Percentiles rank a stretch among this genome's conserved stretches.
These are phyloP conservation scores for Philereme vetulata DNA, from an alignment of 2,888 invertebrate genomes.

Conservation along the genomic window DNA sequence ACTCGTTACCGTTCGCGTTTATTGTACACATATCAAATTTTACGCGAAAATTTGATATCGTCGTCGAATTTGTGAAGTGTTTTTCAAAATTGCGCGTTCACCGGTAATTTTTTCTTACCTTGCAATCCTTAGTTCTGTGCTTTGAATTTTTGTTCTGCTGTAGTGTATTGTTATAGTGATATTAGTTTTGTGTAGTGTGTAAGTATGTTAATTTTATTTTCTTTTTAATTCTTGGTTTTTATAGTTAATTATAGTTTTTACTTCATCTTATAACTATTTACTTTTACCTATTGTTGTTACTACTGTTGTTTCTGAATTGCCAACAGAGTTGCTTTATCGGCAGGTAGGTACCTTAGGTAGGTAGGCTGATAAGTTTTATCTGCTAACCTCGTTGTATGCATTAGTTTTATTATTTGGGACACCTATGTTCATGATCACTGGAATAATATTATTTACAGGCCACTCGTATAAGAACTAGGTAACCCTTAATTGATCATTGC, in stretches of 20 bases:
- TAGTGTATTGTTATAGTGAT: conserved; percentile 75
- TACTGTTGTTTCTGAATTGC: conserved; percentile 55
- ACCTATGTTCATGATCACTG: conserved; percentile 12
- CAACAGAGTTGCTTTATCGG: conserved; percentile 77
- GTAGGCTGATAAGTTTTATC: conserved; percentile 70
- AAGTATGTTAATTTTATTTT: conserved; percentile 52
- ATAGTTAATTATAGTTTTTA: conserved; percentile 27
- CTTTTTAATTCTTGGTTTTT: conserved; percentile 40
- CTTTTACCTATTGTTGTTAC: too few relatives aligned
- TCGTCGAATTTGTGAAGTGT: conserved; percentile 76
- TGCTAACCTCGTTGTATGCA: conserved; percentile 54
- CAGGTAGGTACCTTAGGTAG: conserved; percentile 24
- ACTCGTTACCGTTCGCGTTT: conserved; percentile 50
- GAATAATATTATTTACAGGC: too few relatives aligned
- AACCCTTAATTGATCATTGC: too few relatives aligned
- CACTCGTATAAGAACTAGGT: too few relatives aligned
- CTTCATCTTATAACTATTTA: too few relatives aligned
- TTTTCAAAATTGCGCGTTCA: conserved; percentile 62
- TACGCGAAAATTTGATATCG: conserved; percentile 81
- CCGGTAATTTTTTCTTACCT: conserved; percentile 57
- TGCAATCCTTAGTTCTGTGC: conserved; percentile 51
- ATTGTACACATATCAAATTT: conserved; percentile 81
- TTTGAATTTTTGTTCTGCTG: conserved; percentile 59
- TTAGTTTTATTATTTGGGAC: conserved; percentile 59
- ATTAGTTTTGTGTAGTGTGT: conserved; percentile 69